phyloP scores from a whole-genome alignment of 1,140 invertebrate species.

The Semibalanus balanoides region DNA sequence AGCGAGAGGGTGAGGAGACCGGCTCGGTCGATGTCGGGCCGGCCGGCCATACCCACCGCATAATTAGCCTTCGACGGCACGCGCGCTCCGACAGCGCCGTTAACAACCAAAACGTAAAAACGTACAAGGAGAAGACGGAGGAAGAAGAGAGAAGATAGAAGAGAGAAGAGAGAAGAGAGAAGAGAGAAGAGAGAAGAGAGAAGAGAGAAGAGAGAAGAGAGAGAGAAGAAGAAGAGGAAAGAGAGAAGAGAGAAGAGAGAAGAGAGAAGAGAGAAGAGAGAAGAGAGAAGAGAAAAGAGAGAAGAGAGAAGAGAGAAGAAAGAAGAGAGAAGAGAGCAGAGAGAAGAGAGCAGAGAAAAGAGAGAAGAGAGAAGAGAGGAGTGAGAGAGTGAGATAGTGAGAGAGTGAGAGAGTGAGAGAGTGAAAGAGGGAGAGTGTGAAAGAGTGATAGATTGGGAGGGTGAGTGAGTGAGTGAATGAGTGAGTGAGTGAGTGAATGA shows the following conservation, averaged over 20 bases:
- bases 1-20: too few relatives aligned
- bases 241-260: not conserved
- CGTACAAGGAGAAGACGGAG: not conserved
- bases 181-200: not conserved
- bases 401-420: not conserved
- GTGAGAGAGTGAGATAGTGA: not conserved
- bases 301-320: not conserved
- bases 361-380: not conserved
- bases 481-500: too few relatives aligned
- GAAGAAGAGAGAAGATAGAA: not conserved
- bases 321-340: constrained; percentile 4
- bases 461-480: constrained; percentile 1
- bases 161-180: not conserved
- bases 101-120: not conserved
- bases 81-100: too few relatives aligned
- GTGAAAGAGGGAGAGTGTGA: constrained; percentile 1
- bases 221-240: not conserved
- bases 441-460: constrained; percentile 8
- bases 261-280: not conserved
- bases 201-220: not conserved
- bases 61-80: too few relatives aligned
- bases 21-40: too few relatives aligned
- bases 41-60: too few relatives aligned
- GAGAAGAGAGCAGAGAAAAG: constrained; percentile 4
- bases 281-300: not conserved